phyloP scores from a whole-genome alignment of 2,797 vertebrate species.

The Hirundo rustica region DNA sequence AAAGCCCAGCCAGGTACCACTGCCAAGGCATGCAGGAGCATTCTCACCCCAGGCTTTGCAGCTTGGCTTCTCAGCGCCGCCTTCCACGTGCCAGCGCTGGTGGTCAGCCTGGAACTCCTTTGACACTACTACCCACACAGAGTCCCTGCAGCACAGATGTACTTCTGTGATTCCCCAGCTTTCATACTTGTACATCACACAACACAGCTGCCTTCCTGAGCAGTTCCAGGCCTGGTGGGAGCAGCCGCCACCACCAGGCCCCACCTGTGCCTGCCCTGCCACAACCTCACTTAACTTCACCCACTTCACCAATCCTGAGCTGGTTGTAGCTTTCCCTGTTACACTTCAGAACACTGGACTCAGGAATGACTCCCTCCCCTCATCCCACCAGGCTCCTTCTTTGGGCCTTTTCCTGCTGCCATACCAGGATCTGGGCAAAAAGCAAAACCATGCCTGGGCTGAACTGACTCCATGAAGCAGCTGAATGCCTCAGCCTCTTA shows the following conservation, averaged over 20 bases:
- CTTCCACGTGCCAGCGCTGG: rapidly evolving
- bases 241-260: rapidly evolving
- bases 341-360: rapidly evolving
- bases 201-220: background rate
- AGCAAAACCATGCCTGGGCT: background rate
- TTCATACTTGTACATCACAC: rapidly evolving
- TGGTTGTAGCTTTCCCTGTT: rapidly evolving
- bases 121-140: rapidly evolving
- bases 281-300: rapidly evolving
- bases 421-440: background rate
- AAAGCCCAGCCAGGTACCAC: rapidly evolving
- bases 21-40: rapidly evolving
- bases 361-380: rapidly evolving
- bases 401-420: background rate
- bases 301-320: rapidly evolving
- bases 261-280: background rate
- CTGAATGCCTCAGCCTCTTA: background rate
- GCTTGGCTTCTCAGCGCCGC: rapidly evolving
- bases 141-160: background rate
- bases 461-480: background rate
- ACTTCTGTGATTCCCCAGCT: background rate
- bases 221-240: background rate
- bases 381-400: rapidly evolving
- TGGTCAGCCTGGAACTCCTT: rapidly evolving
- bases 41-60: rapidly evolving